Conservation (phyloP, 2,888 invertebrate species). For the Micoletzkya japonica region DNA sequence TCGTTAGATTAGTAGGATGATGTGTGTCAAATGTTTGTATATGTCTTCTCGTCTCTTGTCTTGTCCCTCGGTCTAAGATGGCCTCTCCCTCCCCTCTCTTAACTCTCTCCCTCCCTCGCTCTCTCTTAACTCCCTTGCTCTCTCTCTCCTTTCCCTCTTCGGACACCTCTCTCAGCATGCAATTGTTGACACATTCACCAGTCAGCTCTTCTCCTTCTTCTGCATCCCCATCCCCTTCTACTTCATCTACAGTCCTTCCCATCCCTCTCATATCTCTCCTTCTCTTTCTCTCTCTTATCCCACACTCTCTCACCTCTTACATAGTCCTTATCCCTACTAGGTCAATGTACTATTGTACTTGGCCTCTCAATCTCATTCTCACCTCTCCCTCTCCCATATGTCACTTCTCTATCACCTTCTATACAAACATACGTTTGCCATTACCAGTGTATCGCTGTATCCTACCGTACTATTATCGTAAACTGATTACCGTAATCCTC, state of each 20-base stretch:
- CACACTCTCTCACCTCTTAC: background rate
- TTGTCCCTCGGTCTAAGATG: no score
- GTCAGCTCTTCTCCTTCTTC: background rate
- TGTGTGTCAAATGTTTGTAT: no score
- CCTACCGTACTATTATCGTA: constrained; percentile 12
- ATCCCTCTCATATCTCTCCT: constrained; percentile 14
- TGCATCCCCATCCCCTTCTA: background rate
- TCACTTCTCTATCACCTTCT: background rate
- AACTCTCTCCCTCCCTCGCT: constrained; percentile 6
- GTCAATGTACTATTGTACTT: background rate
- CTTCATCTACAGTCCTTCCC: background rate
- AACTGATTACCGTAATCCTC: background rate
- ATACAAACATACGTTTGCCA: background rate
- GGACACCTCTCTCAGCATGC: background rate
- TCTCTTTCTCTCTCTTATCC: background rate
- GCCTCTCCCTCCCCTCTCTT: background rate
- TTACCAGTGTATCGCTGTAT: background rate
- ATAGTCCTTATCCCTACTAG: background rate
- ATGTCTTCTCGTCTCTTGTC: no score
- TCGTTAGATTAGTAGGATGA: no score
- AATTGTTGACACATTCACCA: background rate
- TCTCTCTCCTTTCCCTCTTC: background rate
- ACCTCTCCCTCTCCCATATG: background rate
- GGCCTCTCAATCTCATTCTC: background rate
- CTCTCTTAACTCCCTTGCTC: background rate